These are phyloP conservation scores for Eumacrocentrus americanus DNA, from an alignment of 2,888 invertebrate species.

Conservation along the genomic window DNA sequence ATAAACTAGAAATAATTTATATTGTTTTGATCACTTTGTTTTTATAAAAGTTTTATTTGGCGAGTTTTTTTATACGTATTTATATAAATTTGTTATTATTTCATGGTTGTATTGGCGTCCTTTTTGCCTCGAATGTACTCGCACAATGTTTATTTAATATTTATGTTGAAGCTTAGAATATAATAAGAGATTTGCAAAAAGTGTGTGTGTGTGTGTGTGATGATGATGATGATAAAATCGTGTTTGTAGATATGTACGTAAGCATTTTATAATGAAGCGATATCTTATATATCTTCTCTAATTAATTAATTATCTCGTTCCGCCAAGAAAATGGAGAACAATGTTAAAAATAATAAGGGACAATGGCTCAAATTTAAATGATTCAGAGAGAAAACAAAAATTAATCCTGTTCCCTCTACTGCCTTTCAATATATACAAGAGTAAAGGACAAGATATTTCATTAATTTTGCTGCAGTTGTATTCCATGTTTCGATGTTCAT, in stretches of 20 bases:
- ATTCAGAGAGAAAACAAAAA: constrained; percentile 18
- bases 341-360: neutral
- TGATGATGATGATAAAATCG: neutral
- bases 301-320: constrained; percentile 4
- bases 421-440: constrained; percentile 30
- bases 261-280: constrained; percentile 12
- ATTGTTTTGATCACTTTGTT: too few relatives aligned
- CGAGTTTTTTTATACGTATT: neutral
- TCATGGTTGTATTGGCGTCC: neutral
- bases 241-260: neutral
- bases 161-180: neutral
- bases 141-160: constrained; percentile 18
- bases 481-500: constrained; percentile 28
- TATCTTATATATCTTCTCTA: neutral
- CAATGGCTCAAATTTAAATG: constrained; percentile 25
- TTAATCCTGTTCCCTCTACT: constrained; percentile 32
- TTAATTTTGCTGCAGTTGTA: constrained; percentile 13
- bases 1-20: too few relatives aligned
- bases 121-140: neutral
- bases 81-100: constrained; percentile 10
- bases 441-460: constrained; percentile 10
- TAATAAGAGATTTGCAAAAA: neutral
- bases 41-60: neutral
- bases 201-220: neutral
- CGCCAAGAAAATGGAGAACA: constrained; percentile 10